These are phyloP conservation scores for Ichneumon xanthorius DNA, from an alignment of 2,888 invertebrate genomes.

Conservation along the genomic window DNA sequence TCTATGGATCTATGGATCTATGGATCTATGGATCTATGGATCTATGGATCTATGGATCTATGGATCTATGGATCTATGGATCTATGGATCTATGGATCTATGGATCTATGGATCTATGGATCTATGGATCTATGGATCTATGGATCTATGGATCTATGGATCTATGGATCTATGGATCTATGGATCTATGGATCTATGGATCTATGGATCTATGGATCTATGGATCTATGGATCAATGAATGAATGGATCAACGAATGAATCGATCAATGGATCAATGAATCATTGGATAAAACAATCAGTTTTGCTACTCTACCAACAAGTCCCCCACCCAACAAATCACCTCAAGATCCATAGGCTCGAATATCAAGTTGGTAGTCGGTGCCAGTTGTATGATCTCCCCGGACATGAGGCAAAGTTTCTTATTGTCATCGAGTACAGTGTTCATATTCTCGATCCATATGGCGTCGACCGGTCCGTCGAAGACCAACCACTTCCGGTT, in stretches of 20 bases:
- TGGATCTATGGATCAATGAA: too few species aligned
- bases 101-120: too few species aligned
- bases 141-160: too few species aligned
- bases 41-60: background rate
- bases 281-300: background rate
- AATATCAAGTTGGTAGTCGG: conserved; percentile 96
- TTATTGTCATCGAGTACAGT: conserved; percentile 98
- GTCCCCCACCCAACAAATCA: conserved; percentile 67
- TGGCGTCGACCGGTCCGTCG: conserved; percentile 98
- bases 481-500: conserved; percentile 96
- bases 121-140: too few species aligned
- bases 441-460: conserved; percentile 99
- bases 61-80: background rate
- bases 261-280: background rate
- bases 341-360: conserved; percentile 97
- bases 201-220: too few species aligned
- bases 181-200: too few species aligned
- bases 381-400: conserved; percentile 97
- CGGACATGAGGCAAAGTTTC: conserved; percentile 97
- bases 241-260: background rate
- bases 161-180: too few species aligned
- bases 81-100: too few species aligned
- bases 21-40: background rate
- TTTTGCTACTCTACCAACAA: background rate
- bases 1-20: too few species aligned